phyloP scores from a whole-genome alignment of 2,797 vertebrate genomes.

The Anguilla obscura region DNA sequence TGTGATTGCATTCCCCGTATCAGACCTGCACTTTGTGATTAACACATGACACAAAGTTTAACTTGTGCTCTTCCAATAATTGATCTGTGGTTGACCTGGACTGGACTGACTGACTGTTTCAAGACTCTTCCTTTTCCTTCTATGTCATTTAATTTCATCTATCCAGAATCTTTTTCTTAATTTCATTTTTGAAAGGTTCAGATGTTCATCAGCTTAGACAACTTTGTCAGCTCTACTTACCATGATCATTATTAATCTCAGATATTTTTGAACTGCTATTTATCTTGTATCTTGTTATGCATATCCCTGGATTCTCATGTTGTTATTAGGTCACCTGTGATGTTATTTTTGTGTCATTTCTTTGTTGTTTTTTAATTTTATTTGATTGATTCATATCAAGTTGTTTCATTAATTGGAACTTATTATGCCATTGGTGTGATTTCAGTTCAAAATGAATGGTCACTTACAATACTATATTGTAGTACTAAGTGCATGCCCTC shows the following conservation, averaged over 20 bases:
- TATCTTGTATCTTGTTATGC: background rate
- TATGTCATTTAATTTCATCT: too few relatives aligned
- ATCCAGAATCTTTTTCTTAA: too few relatives aligned
- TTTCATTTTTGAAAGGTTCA: too few relatives aligned
- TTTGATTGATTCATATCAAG: background rate
- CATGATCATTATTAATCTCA: background rate
- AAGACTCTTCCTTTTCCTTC: too few relatives aligned
- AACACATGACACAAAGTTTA: too few relatives aligned
- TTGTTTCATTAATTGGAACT: background rate
- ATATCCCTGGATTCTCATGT: background rate
- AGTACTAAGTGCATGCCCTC: background rate
- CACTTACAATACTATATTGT: background rate
- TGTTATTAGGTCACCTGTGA: background rate
- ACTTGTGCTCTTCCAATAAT: background rate
- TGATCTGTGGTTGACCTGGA: background rate
- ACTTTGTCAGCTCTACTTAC: too few relatives aligned
- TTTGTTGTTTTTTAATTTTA: background rate
- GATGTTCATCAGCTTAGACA: too few relatives aligned
- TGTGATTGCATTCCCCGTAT: too few relatives aligned
- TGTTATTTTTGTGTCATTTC: background rate
- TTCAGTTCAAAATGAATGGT: background rate
- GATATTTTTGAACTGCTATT: background rate
- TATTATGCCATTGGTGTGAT: background rate
- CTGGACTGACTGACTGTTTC: too few relatives aligned
- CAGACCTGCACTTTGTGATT: too few relatives aligned